These are phyloP conservation scores for Hypolimnas misippus DNA, from an alignment of 2,888 invertebrate species.

Conservation along the genomic window DNA sequence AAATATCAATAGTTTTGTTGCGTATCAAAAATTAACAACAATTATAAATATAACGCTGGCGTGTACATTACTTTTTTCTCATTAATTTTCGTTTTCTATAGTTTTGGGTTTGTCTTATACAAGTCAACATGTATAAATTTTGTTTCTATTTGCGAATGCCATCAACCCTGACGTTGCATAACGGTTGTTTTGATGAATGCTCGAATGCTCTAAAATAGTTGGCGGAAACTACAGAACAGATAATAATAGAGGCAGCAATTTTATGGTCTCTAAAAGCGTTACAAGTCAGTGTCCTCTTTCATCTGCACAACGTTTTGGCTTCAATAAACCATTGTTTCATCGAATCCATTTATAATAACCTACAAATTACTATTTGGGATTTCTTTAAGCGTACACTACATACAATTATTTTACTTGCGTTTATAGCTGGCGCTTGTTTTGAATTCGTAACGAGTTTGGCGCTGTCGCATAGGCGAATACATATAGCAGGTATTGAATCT, in stretches of 20 bases:
- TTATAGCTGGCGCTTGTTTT: conserved; percentile 28
- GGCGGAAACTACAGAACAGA: conserved; percentile 68
- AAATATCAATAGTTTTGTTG: too few species aligned
- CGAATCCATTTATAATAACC: conserved; percentile 13
- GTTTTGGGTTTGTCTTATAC: background rate
- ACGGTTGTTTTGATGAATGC: conserved; percentile 52
- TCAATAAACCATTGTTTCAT: conserved; percentile 29
- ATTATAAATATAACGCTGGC: too few species aligned
- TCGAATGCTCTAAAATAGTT: conserved; percentile 45
- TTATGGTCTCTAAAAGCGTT: conserved; percentile 72
- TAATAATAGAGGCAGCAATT: conserved; percentile 66
- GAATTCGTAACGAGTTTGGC: conserved; percentile 24
- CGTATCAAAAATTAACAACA: too few species aligned
- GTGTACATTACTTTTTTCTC: too few species aligned
- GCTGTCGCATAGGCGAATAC: conserved; percentile 25
- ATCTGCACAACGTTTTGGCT: conserved; percentile 39
- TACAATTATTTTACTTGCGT: conserved; percentile 29
- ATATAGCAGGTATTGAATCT: conserved; percentile 20
- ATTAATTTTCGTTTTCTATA: too few species aligned
- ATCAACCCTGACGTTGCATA: conserved; percentile 47
- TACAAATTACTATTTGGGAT: conserved; percentile 31
- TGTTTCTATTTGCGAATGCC: conserved; percentile 18
- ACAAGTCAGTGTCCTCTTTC: conserved; percentile 69
- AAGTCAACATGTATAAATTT: background rate
- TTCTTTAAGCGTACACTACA: conserved; percentile 23